Conservation (phyloP, 1,140 invertebrate genomes). For the Habropoda laboriosa region DNA sequence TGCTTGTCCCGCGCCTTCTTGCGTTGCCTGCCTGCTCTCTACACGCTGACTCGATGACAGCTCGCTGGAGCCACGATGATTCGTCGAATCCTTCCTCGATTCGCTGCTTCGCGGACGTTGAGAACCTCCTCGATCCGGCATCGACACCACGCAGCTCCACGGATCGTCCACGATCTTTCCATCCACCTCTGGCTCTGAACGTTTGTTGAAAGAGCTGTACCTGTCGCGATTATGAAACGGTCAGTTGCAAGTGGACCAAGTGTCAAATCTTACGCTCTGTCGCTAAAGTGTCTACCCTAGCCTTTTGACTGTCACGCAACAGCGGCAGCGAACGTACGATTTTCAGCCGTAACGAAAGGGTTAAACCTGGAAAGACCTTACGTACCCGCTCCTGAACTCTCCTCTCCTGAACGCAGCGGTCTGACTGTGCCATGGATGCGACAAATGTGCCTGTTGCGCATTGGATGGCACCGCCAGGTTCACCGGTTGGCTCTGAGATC, state of each 20-base stretch:
- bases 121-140: constrained; percentile 51
- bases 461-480: constrained; percentile 77
- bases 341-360: too few species aligned
- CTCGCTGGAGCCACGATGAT: constrained; percentile 60
- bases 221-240: constrained; percentile 59
- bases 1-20: constrained; percentile 37
- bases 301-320: too few species aligned
- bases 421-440: constrained; percentile 80
- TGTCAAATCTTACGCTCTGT: too few species aligned
- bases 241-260: too few species aligned
- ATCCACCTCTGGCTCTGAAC: constrained; percentile 75
- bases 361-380: not conserved
- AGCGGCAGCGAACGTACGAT: too few species aligned
- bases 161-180: too few species aligned
- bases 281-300: too few species aligned
- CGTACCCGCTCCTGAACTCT: constrained; percentile 78
- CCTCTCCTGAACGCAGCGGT: constrained; percentile 78
- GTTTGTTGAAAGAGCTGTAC: constrained; percentile 80
- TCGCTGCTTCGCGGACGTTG: constrained; percentile 76
- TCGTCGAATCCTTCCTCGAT: constrained; percentile 68
- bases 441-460: constrained; percentile 69
- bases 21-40: constrained; percentile 51
- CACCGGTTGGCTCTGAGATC: constrained; percentile 82
- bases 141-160: constrained; percentile 75
- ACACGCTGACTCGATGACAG: constrained; percentile 46